Base-by-base conservation (phyloP, 2,888 invertebrate genomes). In the Shargacucullia verbasci region DNA sequence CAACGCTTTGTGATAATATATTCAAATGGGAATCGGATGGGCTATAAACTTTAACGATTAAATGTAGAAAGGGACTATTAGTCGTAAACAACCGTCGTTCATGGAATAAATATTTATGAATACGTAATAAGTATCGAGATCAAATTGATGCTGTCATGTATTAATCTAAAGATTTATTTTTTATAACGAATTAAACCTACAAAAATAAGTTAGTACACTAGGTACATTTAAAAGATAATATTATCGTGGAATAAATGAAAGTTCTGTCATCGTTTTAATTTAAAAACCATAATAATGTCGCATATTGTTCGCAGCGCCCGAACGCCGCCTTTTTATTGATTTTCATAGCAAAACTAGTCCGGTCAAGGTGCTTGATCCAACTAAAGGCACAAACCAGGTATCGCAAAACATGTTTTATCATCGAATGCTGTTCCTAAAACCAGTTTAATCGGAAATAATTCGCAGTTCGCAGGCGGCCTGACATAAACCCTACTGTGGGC, bases 341-440 rank as follows among this genome's bases (percentile, higher is more conserved):
- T 78, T 79, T 63, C 64, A 66, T 64, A 61, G 68, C 59, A 56
- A 41, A 60, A 61, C 49, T 53, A 58, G 60, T 27, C 35, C 63
- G 78, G 80, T 74, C 78, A 79, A 78, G 80, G 76, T 71, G 47
- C 35, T 52, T 45, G 20, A 38, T 34, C 57, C 47, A 53, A 43
- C 38, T 27, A 1, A 52, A 12, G 6, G 20, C 20, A 20, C 20
- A 20, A 56, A 15, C 13, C 29, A 33, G 12, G 12, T 41, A 40
- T 38, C n/a, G 33, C 37, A 34, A 11, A 56, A 25, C 54, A 52
- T 15, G 37, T 59, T 66, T 34, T 53, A 56, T 39, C 25, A 53
- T 48, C 44, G 37, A 40, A 43, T 47, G 45, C 31, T 15, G 57
- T 39, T 70, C 35, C 10, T 43, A 58, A 29, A 70, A 48, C 75